Evolutionary conservation across 2,888 invertebrate genomes (phyloP), one percentile per base, ranked within the genome.

Genomic region (Piscicola geometra): DNA sequence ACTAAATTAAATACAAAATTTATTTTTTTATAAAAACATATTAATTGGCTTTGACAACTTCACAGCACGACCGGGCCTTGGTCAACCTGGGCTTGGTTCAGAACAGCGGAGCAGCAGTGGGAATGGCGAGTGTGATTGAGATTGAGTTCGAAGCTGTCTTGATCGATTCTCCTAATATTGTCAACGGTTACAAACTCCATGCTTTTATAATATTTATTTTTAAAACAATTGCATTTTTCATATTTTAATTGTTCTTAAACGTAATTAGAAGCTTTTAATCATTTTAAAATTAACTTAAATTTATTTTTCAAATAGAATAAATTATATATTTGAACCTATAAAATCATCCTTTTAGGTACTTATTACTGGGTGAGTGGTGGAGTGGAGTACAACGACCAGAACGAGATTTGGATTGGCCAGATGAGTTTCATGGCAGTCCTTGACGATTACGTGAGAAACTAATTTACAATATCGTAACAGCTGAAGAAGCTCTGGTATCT

Each of bases 301-400:
- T n/a, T n/a, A n/a, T n/a, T n/a, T n/a, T n/a, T n/a, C n/a, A n/a
- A n/a, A n/a, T n/a, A 15, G 50, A 15, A 21, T 9, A 47, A 47
- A 15, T 15, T 47, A 21, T 15, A 47, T 15, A 47, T 47, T 47
- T 15, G 9, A 15, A 47, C 21, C 12, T 15, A 47, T 15, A 47
- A 47, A 15, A 47, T 47, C 21, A 15, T 47, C 21, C 21, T 47
- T 47, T 47, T 47, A 47, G 50, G 50, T 15, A 47, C 72, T 3
- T 72, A 73, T 60, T 83, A 83, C 79, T 85, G 83, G 83, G 82
- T 85, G 18, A 85, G 84, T 79, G 83, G 83, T 3, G 85, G 84
- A 0, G 84, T 83, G 0, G 84, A 83, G 76, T 85, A 83, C 78
- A 81, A 82, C 77, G 78, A 80, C 60, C 82, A 82, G 69, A 79